A percentile compares a stretch with the other conserved stretches of the same genome.
Evolutionary conservation across 2,113 vertebrate genomes (phyloP).

Genomic region (Mormoops blainvillei): DNA sequence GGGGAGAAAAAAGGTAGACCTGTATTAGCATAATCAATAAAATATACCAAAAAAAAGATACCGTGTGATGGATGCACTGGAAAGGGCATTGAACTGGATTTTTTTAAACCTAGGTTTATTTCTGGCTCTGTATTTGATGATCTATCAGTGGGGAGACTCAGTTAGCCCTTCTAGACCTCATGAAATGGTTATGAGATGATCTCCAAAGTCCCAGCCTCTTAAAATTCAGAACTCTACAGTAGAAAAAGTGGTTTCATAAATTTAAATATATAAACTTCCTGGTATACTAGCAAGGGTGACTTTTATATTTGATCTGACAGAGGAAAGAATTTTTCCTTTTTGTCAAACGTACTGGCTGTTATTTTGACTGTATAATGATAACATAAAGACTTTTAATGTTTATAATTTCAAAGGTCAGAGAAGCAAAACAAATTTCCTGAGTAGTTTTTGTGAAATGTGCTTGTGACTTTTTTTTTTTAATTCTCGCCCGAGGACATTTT

Average conservation of each 20-base stretch:
- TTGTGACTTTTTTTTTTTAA: not conserved
- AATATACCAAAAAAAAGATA: no score
- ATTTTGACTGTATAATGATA: not conserved
- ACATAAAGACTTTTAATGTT: not conserved
- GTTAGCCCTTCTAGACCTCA: not conserved
- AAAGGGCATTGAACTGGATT: not conserved
- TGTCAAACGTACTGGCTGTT: not conserved
- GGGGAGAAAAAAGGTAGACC: no score
- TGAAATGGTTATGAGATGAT: not conserved
- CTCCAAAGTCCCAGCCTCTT: not conserved
- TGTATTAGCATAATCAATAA: no score
- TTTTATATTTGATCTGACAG: not conserved
- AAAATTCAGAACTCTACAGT: not conserved
- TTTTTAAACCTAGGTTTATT: not conserved
- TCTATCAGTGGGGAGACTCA: not conserved
- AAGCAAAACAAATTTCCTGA: not conserved
- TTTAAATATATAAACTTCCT: not conserved
- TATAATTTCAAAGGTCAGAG: not conserved
- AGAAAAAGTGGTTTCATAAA: constrained; percentile 4
- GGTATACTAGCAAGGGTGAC: not conserved
- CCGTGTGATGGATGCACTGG: not conserved
- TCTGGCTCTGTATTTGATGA: not conserved
- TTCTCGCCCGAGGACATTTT: no score
- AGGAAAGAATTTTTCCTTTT: not conserved
- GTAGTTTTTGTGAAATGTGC: not conserved